Evolutionary conservation across 2,888 invertebrate species (phyloP).

Genomic region (Ptilodon capucinus): DNA sequence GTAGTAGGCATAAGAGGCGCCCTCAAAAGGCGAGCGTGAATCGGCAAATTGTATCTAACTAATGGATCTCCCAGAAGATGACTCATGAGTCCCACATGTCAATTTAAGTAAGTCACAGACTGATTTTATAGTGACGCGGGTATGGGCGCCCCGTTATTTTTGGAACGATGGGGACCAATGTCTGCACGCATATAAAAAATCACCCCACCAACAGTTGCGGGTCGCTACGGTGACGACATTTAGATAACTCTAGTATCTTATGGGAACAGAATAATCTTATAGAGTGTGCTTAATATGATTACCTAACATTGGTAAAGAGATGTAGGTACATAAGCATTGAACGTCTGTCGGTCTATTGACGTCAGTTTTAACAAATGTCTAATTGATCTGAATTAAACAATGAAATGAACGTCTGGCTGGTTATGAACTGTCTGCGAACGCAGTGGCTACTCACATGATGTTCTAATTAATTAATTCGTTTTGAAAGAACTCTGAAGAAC

Average conservation of each 20-base stretch:
- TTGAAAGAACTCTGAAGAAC: neutral
- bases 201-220: slow-evolving; percentile 20
- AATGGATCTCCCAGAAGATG: slow-evolving; percentile 72
- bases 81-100: slow-evolving; percentile 67
- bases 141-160: slow-evolving; percentile 44
- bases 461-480: slow-evolving; percentile 30
- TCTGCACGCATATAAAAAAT: slow-evolving; percentile 28
- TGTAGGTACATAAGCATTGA: neutral
- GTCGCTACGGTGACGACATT: slow-evolving; percentile 11
- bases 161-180: slow-evolving; percentile 31
- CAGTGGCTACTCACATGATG: slow-evolving; percentile 5
- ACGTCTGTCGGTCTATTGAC: no score
- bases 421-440: slow-evolving; percentile 37
- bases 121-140: slow-evolving; percentile 52
- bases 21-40: slow-evolving; percentile 70
- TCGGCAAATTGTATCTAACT: slow-evolving; percentile 69
- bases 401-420: slow-evolving; percentile 41
- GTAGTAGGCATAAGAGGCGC: slow-evolving; percentile 39
- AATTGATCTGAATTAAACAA: slow-evolving; percentile 61
- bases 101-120: slow-evolving; percentile 54
- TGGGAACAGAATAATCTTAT: neutral
- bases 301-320: slow-evolving; percentile 1
- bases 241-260: neutral
- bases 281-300: slow-evolving; percentile 6
- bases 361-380: slow-evolving; percentile 32